A percentile compares a stretch with the other conserved stretches of the same genome.
These are phyloP conservation scores for Holacanthella duospinosa DNA, from an alignment of 2,888 invertebrate species.

Conservation along the genomic window DNA sequence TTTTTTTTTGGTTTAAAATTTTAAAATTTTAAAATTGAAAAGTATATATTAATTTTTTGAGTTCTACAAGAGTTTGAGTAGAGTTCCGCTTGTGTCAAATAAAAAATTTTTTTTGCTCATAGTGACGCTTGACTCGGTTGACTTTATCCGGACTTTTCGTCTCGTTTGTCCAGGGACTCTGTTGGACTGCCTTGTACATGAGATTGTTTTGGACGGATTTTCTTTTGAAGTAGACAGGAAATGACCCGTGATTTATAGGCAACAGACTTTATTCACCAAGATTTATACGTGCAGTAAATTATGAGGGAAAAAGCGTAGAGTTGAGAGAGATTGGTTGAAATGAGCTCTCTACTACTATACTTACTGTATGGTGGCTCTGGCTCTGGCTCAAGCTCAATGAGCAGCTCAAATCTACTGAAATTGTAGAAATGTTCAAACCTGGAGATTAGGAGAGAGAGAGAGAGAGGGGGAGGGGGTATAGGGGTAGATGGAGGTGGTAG, in stretches of 20 bases:
- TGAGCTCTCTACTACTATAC: neutral
- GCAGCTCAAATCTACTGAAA: neutral
- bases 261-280: constrained; percentile 33
- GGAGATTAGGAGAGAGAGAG: too few relatives aligned
- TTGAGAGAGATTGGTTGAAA: constrained; percentile 1
- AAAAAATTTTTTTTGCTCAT: neutral
- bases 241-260: constrained; percentile 33
- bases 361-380: too few relatives aligned
- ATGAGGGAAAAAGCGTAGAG: constrained; percentile 23
- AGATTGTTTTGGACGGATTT: constrained; percentile 32
- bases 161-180: neutral
- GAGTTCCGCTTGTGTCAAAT: neutral
- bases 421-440: too few relatives aligned
- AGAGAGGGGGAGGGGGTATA: too few relatives aligned
- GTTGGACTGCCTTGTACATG: constrained; percentile 8
- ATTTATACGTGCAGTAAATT: constrained; percentile 34
- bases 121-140: neutral
- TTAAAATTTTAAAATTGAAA: too few relatives aligned
- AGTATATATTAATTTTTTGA: too few relatives aligned
- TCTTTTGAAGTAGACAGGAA: constrained; percentile 25
- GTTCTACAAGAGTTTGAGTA: too few relatives aligned
- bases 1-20: too few relatives aligned
- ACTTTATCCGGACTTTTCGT: neutral
- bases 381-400: neutral
- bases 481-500: too few relatives aligned